Conservation (phyloP, 2,888 invertebrate genomes). For the Vesta saturnalis region DNA sequence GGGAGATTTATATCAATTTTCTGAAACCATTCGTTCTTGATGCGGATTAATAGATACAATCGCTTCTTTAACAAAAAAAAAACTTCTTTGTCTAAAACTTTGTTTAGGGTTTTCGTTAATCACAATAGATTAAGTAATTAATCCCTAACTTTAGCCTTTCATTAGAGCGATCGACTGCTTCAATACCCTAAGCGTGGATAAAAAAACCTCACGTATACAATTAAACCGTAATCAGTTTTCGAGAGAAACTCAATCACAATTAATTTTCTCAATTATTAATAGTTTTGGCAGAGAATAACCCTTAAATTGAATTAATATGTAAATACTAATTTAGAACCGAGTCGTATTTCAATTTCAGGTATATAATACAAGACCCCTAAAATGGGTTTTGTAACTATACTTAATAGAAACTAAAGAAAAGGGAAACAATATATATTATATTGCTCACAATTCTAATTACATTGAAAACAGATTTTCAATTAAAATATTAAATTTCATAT, state of each 20-base stretch:
- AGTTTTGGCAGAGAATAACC: slow-evolving; percentile 1
- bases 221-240: background rate
- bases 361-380: slow-evolving; percentile 3
- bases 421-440: background rate
- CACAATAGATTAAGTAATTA: slow-evolving; percentile 1
- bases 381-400: background rate
- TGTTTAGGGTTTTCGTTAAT: background rate
- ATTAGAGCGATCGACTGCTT: background rate
- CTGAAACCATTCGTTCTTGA: background rate
- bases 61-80: background rate
- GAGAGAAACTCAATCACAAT: background rate
- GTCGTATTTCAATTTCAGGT: slow-evolving; percentile 9
- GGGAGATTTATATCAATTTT: slow-evolving; percentile 1
- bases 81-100: slow-evolving; percentile 1
- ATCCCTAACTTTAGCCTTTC: slow-evolving; percentile 1
- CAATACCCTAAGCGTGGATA: background rate
- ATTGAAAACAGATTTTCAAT: background rate
- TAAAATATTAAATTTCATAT: background rate
- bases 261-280: background rate
- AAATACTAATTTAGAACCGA: slow-evolving; percentile 24
- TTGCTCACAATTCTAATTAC: background rate
- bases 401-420: background rate
- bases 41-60: no score
- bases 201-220: background rate
- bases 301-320: slow-evolving; percentile 24